Base-by-base conservation (phyloP, 1,140 invertebrate species). In the Drosophila mayri region DNA sequence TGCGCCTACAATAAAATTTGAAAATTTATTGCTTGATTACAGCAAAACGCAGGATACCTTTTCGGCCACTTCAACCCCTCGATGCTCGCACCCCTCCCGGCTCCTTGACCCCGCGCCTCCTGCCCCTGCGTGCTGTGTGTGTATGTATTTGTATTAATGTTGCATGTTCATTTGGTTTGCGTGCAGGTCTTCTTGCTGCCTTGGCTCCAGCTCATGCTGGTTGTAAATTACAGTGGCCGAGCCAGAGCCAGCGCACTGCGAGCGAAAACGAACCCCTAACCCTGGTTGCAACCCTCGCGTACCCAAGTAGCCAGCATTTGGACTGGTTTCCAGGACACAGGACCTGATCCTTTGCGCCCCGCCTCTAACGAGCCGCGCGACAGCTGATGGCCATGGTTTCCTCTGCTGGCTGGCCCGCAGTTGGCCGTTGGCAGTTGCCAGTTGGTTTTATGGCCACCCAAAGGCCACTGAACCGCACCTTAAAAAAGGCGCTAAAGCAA, bases 401-500 rank as follows among this genome's bases (percentile, higher is more conserved):
- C 79, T 87, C 43, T 37, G 76, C 22, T 49, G 71, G 55, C 20
- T 16, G 44, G 44, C 44, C 44, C 25, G 25, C 25, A 25, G 76
- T 50, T 30, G 80, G 58, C 75, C 44, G 49, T 25, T 25, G 46
- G 2, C 46, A 37, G 52, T 64, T 54, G 46, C 49, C 41, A 66
- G 73, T 77, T 63, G 63, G 76, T 88, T 90, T 88, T 88, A 88
- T 88, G 77, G 74, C 73, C 85, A 84, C 74, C 85, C 76, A 79
- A 87, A 90, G 85, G 85, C 77, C 85, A 88, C 85, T 88, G 85
- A 88, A 88, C 85, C 85, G 85, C 85, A 90, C 85, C 85, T 88
- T 85, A 90, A 88, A 87, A 84, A 85, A 72, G 78, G 70, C 81
- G 81, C 81, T 90, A 90, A 83, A 88, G 83, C 83, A 85, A 90